phyloP scores from a whole-genome alignment of 2,888 invertebrate species.

The Dynastes hyllus region DNA sequence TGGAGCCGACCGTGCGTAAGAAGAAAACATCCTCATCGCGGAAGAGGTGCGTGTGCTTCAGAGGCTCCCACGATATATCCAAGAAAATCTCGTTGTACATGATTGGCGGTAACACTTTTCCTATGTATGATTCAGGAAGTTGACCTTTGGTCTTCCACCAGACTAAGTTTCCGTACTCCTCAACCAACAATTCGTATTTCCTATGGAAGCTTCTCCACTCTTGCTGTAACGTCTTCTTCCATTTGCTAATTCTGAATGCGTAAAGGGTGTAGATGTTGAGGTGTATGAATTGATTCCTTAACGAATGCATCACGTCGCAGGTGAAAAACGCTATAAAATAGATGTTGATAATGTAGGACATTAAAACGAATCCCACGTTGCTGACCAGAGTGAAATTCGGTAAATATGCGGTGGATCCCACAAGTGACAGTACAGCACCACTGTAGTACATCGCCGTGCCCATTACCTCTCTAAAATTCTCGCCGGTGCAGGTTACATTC shows the following conservation, averaged over 20 bases:
- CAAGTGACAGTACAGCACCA: conserved; percentile 16
- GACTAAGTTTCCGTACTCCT: conserved; percentile 29
- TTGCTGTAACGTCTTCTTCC: conserved; percentile 21
- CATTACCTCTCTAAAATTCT: conserved; percentile 3
- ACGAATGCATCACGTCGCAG: conserved; percentile 47
- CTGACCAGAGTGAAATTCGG: neutral
- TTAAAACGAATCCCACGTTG: conserved; percentile 25
- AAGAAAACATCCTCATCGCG: conserved; percentile 55
- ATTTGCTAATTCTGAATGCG: conserved; percentile 24
- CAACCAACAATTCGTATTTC: conserved; percentile 41
- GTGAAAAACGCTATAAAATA: conserved; percentile 44
- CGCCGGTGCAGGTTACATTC: neutral
- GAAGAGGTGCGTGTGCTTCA: conserved; percentile 60
- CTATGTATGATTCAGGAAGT: conserved; percentile 22
- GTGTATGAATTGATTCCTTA: conserved; percentile 34
- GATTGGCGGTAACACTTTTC: conserved; percentile 54
- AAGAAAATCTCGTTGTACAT: conserved; percentile 55
- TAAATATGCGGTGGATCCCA: conserved; percentile 22
- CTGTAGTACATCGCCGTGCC: conserved; percentile 28
- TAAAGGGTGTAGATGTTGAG: conserved; percentile 36
- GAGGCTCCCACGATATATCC: conserved; percentile 57
- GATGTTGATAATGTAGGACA: conserved; percentile 30
- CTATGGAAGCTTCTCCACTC: conserved; percentile 46
- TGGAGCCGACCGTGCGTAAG: conserved; percentile 53
- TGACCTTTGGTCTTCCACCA: conserved; percentile 37